Percentiles rank a stretch among this genome's conserved stretches.
These are phyloP conservation scores for human (Homo sapiens) DNA, from an alignment of 2,113 vertebrate species.

Conservation along the genomic window DNA sequence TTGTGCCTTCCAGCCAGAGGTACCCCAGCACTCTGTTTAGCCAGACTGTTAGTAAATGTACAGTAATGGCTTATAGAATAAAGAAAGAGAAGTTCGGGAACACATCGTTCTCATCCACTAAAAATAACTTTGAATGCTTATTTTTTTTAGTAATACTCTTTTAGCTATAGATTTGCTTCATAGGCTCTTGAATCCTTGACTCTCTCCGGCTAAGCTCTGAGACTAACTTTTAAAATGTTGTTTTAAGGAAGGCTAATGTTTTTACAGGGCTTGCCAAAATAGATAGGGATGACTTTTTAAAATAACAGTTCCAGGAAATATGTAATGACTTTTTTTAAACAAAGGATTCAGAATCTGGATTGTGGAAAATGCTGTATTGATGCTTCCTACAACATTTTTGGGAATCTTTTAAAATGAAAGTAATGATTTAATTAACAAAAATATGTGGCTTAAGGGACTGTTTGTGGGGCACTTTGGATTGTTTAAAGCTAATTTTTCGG, in stretches of 20 bases:
- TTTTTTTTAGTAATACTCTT: not conserved
- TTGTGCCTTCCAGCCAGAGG: not conserved
- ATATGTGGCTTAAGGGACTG: not conserved
- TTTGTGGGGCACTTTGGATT: not conserved
- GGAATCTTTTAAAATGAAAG: constrained; percentile 33
- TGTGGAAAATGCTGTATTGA: not conserved
- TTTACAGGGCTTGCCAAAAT: constrained; percentile 53
- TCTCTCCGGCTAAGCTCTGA: constrained; percentile 17
- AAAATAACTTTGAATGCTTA: constrained; percentile 1
- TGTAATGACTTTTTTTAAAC: constrained; percentile 44
- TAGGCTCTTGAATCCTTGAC: not conserved
- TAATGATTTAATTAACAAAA: constrained; percentile 21
- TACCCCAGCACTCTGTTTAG: not conserved
- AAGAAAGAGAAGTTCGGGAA: not conserved
- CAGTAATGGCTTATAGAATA: not conserved
- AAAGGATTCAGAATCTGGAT: constrained; percentile 31
- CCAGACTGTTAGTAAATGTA: not conserved
- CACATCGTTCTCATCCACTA: not conserved
- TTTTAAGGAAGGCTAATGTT: constrained; percentile 44
- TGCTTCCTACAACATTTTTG: not conserved
- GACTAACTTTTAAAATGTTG: constrained; percentile 9
- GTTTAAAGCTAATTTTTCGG: constrained; percentile 35
- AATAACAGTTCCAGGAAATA: constrained; percentile 51
- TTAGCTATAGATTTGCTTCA: constrained; percentile 16
- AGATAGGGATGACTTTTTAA: constrained; percentile 28